A percentile compares a stretch with the other conserved stretches of the same genome.
Conservation (phyloP, 2,888 invertebrate species). For the Standfussiana lucernea region DNA sequence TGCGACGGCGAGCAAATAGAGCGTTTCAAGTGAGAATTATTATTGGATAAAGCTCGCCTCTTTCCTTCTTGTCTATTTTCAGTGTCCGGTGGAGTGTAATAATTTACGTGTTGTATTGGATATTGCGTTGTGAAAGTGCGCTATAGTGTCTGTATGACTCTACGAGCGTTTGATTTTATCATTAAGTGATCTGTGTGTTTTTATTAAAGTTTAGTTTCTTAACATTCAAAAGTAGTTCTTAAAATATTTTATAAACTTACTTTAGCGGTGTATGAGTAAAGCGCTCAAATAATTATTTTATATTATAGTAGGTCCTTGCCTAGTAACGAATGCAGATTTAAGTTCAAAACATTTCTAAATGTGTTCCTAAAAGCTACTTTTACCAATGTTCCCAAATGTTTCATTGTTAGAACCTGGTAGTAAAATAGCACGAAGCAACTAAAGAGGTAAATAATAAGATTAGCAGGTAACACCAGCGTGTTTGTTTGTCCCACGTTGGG, state of each 20-base stretch:
- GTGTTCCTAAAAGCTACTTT: background rate
- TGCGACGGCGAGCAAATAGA: slow-evolving; percentile 89
- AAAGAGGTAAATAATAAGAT: slow-evolving; percentile 69
- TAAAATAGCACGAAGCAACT: slow-evolving; percentile 53
- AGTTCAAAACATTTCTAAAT: background rate
- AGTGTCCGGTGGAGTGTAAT: slow-evolving; percentile 82
- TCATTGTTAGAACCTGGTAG: slow-evolving; percentile 13
- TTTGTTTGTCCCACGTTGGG: slow-evolving; percentile 70
- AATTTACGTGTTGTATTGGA: slow-evolving; percentile 86
- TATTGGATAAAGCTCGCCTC: slow-evolving; percentile 88
- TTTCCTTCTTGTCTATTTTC: slow-evolving; percentile 86
- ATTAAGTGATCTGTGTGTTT: slow-evolving; percentile 25
- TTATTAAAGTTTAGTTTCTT: background rate
- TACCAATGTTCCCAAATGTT: background rate
- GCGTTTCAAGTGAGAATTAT: slow-evolving; percentile 89
- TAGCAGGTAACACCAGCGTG: slow-evolving; percentile 68
- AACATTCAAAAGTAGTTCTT: background rate
- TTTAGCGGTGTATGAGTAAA: no score
- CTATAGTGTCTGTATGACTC: slow-evolving; percentile 66
- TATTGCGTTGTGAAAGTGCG: slow-evolving; percentile 77
- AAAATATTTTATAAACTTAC: background rate
- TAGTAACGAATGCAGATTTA: background rate
- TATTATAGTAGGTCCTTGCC: background rate
- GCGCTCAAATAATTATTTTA: no score
- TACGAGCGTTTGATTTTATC: slow-evolving; percentile 41